Evolutionary conservation across 1,140 invertebrate genomes (phyloP), one percentile per base, ranked within the genome.

Genomic region (Drosophila orosa): DNA sequence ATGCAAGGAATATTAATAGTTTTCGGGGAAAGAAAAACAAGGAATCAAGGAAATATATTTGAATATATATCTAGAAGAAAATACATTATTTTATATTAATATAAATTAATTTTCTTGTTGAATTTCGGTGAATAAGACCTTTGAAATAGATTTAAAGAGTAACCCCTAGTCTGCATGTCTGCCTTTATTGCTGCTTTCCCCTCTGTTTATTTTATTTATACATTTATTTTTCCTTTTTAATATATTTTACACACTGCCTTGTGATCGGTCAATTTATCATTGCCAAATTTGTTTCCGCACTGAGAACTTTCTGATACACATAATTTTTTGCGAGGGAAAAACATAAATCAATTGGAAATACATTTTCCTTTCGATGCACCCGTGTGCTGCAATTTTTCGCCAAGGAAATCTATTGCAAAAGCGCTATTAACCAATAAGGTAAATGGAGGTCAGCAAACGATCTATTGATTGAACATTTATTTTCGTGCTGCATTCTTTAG

Each of bases 261-360:
- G 72, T 50, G 45, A 44, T 73, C 67, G 52, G 35, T 47, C 44
- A 48, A 74, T 76, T 76, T 76, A 62, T 76, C 73, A 67, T 76
- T 76, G 73, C 73, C 73, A 76, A 76, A 76, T 67, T 59, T 24
- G 54, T 66, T 76, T 76, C 72, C 73, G 71, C 68, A 45, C 47
- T 68, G 62, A 10, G 31, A 24, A 61, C 31, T 24, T 69, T 67
- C n/a, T 45, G 39, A 69, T 13, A 56, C 29, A 37, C 31, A 50
- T 50, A 50, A 22, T 52, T 60, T 72, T 33, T 33, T 7, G 19
- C 31, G 39, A n/a, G 25, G 37, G 15, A 6, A 17, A 37, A 42
- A 12, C 56, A 73, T 61, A 54, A 73, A 73, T 73, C 69, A 73
- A 61, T 61, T 37, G 24, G n/a, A 50, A 73, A 73, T 44, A 12